phyloP scores from a whole-genome alignment of 2,113 vertebrate species.

The Asarcornis scutulata region DNA sequence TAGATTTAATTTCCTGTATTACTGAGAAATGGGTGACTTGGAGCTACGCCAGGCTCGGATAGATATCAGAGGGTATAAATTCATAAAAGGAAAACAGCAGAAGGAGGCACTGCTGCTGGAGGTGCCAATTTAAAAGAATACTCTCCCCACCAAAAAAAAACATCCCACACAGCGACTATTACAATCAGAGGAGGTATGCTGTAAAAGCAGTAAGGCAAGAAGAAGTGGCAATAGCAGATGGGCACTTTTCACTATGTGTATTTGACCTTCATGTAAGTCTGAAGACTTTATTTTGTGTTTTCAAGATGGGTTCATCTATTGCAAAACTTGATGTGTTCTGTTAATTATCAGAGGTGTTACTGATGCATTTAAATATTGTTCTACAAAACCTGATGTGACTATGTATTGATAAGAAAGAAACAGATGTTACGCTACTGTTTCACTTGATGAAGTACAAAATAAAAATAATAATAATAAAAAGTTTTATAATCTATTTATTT shows the following conservation, averaged over 20 bases:
- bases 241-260: neutral
- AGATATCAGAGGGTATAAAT: neutral
- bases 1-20: constrained; percentile 33
- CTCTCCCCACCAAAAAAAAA: neutral
- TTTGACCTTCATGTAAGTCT: neutral
- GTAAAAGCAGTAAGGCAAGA: neutral
- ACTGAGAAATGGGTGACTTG: constrained; percentile 36
- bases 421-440: neutral
- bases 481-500: neutral
- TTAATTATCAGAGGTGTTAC: neutral
- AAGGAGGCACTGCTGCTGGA: neutral
- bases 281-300: neutral
- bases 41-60: constrained; percentile 1
- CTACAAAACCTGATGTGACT: neutral
- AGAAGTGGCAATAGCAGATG: neutral
- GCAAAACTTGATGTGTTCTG: neutral
- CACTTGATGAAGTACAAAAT: neutral
- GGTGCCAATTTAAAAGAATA: neutral
- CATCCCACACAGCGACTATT: neutral
- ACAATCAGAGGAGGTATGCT: neutral
- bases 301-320: neutral
- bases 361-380: neutral
- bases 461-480: too few species aligned
- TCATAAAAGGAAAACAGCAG: constrained; percentile 16
- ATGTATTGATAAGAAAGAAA: neutral